phyloP scores from a whole-genome alignment of 2,113 vertebrate species.

The Clupea harengus region DNA sequence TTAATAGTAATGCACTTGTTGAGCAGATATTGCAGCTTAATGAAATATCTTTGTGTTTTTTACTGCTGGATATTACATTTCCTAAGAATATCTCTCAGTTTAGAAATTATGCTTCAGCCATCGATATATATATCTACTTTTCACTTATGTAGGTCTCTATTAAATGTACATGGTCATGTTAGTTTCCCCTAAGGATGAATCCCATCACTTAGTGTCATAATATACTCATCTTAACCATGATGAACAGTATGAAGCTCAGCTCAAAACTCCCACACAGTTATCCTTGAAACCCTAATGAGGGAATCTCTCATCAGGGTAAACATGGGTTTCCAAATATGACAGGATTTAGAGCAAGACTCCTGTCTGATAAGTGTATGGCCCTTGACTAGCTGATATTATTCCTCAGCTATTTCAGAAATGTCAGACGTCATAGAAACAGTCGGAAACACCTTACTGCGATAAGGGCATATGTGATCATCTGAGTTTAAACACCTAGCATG shows the following conservation, averaged over 20 bases:
- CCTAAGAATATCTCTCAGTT: background rate
- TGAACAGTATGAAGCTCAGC: background rate
- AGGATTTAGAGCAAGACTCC: background rate
- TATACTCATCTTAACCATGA: background rate
- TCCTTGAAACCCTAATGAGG: background rate
- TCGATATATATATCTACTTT: background rate
- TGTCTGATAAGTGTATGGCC: background rate
- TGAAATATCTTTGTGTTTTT: background rate
- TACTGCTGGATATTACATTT: background rate
- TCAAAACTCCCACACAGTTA: background rate
- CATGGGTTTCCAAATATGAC: background rate
- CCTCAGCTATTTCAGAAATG: background rate
- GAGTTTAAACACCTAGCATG: background rate
- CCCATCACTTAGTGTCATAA: background rate
- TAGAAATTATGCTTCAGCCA: background rate
- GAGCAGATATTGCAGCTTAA: background rate
- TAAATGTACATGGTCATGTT: too few species aligned
- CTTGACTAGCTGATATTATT: background rate
- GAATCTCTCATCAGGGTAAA: background rate
- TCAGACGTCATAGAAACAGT: background rate
- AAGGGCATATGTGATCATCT: too few species aligned
- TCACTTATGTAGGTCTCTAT: background rate
- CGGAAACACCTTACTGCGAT: too few species aligned
- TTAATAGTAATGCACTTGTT: background rate
- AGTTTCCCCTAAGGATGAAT: too few species aligned